Evolutionary conservation across 2,888 invertebrate genomes (phyloP).

Genomic region (Dolichopus griseipennis): DNA sequence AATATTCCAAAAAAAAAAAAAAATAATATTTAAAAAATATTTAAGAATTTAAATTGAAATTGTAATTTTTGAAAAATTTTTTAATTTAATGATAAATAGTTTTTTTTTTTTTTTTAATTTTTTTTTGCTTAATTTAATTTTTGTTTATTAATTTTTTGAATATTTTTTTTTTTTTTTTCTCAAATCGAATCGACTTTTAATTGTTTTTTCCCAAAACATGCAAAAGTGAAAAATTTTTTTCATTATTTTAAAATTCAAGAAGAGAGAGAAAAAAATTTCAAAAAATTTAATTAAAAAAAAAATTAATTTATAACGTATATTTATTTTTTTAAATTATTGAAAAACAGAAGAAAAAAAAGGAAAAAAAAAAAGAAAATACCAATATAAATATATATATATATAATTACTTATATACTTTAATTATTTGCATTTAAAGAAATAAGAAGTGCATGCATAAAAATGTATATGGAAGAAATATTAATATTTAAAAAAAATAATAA

Average conservation of each 20-base stretch:
- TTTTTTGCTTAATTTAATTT: neutral
- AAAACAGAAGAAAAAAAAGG: neutral
- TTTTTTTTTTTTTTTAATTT: neutral
- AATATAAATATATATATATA: neutral
- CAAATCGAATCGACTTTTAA: too few species aligned
- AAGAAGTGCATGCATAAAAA: neutral
- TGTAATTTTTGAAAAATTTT: slow-evolving; percentile 6
- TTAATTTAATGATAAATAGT: neutral
- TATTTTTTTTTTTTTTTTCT: neutral
- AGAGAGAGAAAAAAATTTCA: neutral
- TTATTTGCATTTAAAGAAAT: slow-evolving; percentile 6
- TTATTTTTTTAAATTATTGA: neutral
- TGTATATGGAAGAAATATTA: neutral
- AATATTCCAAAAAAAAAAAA: neutral
- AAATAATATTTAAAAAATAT: neutral
- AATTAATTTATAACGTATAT: neutral
- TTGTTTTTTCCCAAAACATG: neutral
- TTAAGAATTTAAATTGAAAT: neutral
- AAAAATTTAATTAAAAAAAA: neutral
- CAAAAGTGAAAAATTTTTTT: neutral
- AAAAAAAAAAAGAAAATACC: too few species aligned
- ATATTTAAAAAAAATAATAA: neutral
- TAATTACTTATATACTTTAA: neutral
- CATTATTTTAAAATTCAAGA: neutral
- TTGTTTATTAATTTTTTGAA: slow-evolving; percentile 2